Evolutionary conservation across 1,140 invertebrate species (phyloP).

Genomic region (Cheumatopsyche charites): DNA sequence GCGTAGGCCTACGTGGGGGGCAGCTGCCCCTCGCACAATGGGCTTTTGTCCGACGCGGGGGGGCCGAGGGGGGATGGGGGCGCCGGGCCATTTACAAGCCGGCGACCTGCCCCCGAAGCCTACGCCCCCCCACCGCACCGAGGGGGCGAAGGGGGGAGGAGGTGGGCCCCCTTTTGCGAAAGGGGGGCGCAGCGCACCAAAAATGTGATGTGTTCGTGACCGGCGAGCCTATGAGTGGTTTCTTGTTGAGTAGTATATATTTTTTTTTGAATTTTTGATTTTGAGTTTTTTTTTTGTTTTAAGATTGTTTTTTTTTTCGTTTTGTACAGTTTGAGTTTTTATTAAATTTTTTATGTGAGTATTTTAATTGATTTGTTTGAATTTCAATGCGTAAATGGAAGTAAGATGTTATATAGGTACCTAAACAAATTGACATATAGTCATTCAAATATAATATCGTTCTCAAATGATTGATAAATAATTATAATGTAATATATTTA

Average conservation of each 20-base stretch:
- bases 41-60: slow-evolving; percentile 36
- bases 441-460: too few relatives aligned
- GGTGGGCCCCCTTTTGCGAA: not conserved
- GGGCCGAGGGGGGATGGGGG: not conserved
- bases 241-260: not conserved
- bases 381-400: too few relatives aligned
- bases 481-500: too few relatives aligned
- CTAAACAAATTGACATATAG: too few relatives aligned
- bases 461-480: too few relatives aligned
- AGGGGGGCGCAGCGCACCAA: not conserved
- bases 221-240: slow-evolving; percentile 22
- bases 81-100: slow-evolving; percentile 40
- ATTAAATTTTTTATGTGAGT: not conserved
- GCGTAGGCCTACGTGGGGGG: not conserved
- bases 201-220: slow-evolving; percentile 23
- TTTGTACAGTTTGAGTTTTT: too few relatives aligned
- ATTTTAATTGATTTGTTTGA: too few relatives aligned
- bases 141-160: too few relatives aligned
- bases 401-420: too few relatives aligned
- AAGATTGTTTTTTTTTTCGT: not conserved
- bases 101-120: slow-evolving; percentile 10
- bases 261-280: too few relatives aligned
- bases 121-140: not conserved
- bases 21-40: slow-evolving; percentile 31
- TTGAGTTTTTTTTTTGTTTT: not conserved